These are phyloP conservation scores for Physella acuta DNA, from an alignment of 1,140 invertebrate species.

Conservation along the genomic window DNA sequence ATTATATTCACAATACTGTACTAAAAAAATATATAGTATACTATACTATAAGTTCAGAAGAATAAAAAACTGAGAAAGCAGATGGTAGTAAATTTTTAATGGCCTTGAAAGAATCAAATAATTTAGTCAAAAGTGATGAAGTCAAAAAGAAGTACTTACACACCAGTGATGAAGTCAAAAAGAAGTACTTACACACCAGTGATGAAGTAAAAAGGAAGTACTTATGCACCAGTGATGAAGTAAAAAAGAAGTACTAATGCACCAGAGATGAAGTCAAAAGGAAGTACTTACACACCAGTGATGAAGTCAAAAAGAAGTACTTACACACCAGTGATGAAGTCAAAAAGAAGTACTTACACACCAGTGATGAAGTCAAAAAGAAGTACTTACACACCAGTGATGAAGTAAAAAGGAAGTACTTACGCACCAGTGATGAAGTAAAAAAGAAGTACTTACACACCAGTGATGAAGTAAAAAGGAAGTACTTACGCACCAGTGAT, in stretches of 20 bases:
- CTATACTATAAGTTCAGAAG: neutral
- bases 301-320: neutral
- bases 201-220: neutral
- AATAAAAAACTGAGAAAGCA: neutral
- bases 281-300: too few relatives aligned
- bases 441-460: neutral
- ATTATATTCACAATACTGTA: neutral
- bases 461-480: neutral
- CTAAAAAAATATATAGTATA: neutral
- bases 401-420: slow-evolving; percentile 45
- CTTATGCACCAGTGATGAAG: too few relatives aligned
- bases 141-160: too few relatives aligned
- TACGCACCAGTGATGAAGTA: slow-evolving; percentile 92
- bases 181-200: neutral
- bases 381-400: neutral
- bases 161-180: neutral
- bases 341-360: too few relatives aligned
- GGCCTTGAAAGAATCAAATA: too few relatives aligned
- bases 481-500: slow-evolving; percentile 83
- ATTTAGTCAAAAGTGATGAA: neutral
- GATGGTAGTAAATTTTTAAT: neutral
- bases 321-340: neutral
- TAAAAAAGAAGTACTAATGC: neutral
- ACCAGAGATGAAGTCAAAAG: neutral
- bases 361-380: neutral